Evolutionary conservation across 1,140 invertebrate species (phyloP).

Genomic region (Chlorops oryzae): DNA sequence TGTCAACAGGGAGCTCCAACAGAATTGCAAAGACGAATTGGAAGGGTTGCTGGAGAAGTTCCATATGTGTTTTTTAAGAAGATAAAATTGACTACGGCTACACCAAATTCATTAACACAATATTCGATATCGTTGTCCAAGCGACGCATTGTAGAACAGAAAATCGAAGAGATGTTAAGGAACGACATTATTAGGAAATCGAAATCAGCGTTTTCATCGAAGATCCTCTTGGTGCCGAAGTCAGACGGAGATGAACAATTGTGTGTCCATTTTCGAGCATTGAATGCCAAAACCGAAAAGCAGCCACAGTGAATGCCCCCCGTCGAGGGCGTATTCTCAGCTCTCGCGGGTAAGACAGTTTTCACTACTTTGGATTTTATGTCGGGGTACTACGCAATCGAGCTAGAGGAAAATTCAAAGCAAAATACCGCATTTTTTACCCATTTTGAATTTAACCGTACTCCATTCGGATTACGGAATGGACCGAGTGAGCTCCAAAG

Average conservation of each 20-base stretch:
- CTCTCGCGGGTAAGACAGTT: conserved; percentile 36
- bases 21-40: no score
- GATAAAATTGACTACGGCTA: no score
- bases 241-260: conserved; percentile 30
- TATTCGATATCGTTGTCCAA: no score
- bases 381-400: conserved; percentile 50
- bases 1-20: no score
- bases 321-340: conserved; percentile 46
- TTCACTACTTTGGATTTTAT: conserved; percentile 47
- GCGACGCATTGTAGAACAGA: no score
- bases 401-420: conserved; percentile 28
- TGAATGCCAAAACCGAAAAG: conserved; percentile 42
- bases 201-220: no score
- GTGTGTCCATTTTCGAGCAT: conserved; percentile 34
- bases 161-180: no score
- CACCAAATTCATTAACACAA: no score
- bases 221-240: conserved; percentile 11
- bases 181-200: no score
- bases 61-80: no score
- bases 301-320: conserved; percentile 51
- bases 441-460: conserved; percentile 21
- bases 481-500: conserved; percentile 32
- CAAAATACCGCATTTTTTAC: conserved; percentile 47
- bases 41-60: no score
- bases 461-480: conserved; percentile 24